phyloP scores from a whole-genome alignment of 2,113 vertebrate genomes.

The Clupea harengus region DNA sequence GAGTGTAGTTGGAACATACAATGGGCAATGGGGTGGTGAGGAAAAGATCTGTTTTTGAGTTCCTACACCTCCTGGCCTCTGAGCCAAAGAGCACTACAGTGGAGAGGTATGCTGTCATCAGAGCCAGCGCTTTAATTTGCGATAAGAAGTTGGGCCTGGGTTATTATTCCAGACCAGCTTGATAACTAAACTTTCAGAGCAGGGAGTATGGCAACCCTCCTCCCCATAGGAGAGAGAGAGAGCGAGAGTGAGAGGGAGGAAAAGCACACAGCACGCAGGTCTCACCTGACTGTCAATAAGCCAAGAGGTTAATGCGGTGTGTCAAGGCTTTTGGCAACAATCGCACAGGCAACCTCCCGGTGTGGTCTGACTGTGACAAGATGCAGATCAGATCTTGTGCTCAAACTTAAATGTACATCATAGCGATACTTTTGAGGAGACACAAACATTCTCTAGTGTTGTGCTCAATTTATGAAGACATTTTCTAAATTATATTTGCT shows the following conservation, averaged over 20 bases:
- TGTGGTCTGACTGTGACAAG: neutral
- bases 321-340: neutral
- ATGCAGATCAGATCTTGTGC: neutral
- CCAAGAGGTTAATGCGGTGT: neutral
- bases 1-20: neutral
- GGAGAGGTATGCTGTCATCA: conserved; percentile 31
- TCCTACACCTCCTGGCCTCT: neutral
- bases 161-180: conserved; percentile 33
- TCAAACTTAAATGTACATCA: neutral
- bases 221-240: neutral
- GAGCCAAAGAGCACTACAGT: conserved; percentile 35
- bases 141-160: conserved; percentile 22
- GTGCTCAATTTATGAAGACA: neutral
- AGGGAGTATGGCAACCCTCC: conserved; percentile 23
- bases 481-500: neutral
- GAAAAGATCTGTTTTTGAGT: neutral
- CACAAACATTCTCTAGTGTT: neutral
- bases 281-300: conserved; percentile 5
- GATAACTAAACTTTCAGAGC: conserved; percentile 15
- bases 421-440: neutral
- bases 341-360: neutral
- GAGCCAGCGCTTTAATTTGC: conserved; percentile 36
- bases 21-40: neutral
- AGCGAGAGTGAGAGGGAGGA: neutral
- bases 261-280: neutral